Percentiles rank a stretch among this genome's conserved stretches.
These are phyloP conservation scores for Cataglyphis albicans DNA, from an alignment of 2,888 invertebrate genomes.

Conservation along the genomic window DNA sequence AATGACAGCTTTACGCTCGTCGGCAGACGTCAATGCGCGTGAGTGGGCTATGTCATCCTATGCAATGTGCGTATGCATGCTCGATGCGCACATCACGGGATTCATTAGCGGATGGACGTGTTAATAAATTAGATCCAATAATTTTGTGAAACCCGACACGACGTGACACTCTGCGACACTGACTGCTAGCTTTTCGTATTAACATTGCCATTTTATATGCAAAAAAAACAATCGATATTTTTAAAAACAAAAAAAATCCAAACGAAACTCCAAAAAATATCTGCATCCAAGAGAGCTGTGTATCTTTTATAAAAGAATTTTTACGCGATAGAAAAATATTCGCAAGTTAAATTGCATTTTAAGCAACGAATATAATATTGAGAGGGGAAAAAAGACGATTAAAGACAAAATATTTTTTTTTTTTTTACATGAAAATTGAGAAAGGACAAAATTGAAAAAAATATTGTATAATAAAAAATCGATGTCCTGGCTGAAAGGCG, in stretches of 20 bases:
- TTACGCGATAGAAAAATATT: not conserved
- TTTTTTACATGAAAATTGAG: not conserved
- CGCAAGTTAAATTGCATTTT: not conserved
- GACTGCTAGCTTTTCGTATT: not conserved
- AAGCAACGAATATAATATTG: not conserved
- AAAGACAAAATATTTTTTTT: not conserved
- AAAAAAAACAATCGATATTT: not conserved
- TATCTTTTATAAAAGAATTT: not conserved
- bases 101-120: slow-evolving; percentile 45
- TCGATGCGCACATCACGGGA: slow-evolving; percentile 14
- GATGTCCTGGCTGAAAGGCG: not conserved
- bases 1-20: slow-evolving; percentile 15
- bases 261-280: not conserved
- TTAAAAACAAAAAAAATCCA: not conserved
- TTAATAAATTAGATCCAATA: slow-evolving; percentile 34
- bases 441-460: not conserved
- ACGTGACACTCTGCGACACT: not conserved
- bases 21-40: not conserved
- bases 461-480: not conserved
- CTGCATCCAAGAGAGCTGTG: not conserved
- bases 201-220: slow-evolving; percentile 9
- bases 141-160: slow-evolving; percentile 10
- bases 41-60: slow-evolving; percentile 3
- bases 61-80: slow-evolving; percentile 1
- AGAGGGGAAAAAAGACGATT: not conserved